Percentiles rank a stretch among this genome's conserved stretches.
Conservation (phyloP, 2,113 vertebrate genomes). For the Leptocoma aspasia region DNA sequence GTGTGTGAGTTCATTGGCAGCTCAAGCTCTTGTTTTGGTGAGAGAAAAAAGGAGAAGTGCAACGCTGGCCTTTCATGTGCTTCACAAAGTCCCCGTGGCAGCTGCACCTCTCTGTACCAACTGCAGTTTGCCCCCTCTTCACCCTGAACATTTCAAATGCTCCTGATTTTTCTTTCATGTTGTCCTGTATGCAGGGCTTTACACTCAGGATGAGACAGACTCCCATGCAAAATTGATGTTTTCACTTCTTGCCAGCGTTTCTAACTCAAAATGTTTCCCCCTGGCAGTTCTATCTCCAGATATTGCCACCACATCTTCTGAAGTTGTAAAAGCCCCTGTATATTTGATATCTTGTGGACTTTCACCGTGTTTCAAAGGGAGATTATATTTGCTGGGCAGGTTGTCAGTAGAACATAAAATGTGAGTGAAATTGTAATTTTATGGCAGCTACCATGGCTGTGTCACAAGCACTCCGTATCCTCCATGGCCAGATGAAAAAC, state of each 20-base stretch:
- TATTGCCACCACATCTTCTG: not conserved
- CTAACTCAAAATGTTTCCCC: not conserved
- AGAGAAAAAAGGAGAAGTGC: not conserved
- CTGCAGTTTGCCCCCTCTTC: not conserved
- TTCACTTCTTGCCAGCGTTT: not conserved
- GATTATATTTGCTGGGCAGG: not conserved
- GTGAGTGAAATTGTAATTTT: constrained; percentile 9
- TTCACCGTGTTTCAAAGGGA: constrained; percentile 16
- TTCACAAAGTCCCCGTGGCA: not conserved
- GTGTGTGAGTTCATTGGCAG: not conserved
- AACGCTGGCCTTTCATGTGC: rapidly evolving
- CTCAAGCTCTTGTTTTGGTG: not conserved
- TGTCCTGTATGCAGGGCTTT: not conserved
- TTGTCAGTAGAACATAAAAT: not conserved
- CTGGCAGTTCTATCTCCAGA: constrained; percentile 4
- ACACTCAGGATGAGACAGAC: not conserved
- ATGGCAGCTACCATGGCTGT: not conserved
- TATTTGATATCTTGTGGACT: not conserved
- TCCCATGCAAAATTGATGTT: not conserved
- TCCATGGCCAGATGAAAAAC: not conserved
- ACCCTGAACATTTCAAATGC: not conserved
- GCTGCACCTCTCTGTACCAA: not conserved
- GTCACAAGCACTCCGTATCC: not conserved
- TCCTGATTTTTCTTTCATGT: not conserved
- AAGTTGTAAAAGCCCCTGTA: not conserved